Evolutionary conservation across 2,113 vertebrate genomes (phyloP), one percentile per base, ranked within the genome.

Genomic region (Ailuropoda melanoleuca): DNA sequence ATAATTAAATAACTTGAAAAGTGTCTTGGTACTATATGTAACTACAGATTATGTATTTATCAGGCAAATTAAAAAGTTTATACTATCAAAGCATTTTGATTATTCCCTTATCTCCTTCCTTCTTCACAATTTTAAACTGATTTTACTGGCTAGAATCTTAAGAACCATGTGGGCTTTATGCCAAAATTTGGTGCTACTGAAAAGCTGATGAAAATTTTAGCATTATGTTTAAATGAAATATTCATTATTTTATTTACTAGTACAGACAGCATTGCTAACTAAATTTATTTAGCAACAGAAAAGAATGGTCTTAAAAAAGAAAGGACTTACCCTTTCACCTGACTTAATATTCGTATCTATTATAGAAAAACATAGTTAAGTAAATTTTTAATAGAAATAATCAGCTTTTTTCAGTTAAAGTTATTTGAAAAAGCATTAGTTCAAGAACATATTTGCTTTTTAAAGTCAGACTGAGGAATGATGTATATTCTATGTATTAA

Each of bases 211-310:
- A 97, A 96, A 92, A 90, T 90, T 96, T 95, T 31, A 92, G 56
- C 50, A 60, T 74, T 86, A 64, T 82, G 72, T 89, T 88, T 87
- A 6, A 83, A 94, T 93, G 77, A 95, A 96, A 95, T 93, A 95
- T 97, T 88, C 58, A 93, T 95, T 96, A 92, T 70, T 91, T 97
- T 97, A 92, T 68, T 74, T 95, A 83, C 39, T 48, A 74, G 43
- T 53, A n/a, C 21, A 80, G 56, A 81, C 19, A 82, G 8, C 88
- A 94, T 85, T 90, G 34, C 58, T 96, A 77, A 86, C 34, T 93
- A 62, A 90, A 82, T 82, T 95, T 92, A 53, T 89, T 95, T 97
- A 97, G 7, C 19, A 95, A 85, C 11, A 50, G 48, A 50, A 64
- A 92, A 58, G 48, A 86, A n/a, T 24, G 4, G 3, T 75, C 29